Percentiles rank a stretch among this genome's conserved stretches.
Evolutionary conservation across 37 sponge, comb jelly and placozoan genomes (phyloP).

Genomic region (Tethya wilhelma): DNA sequence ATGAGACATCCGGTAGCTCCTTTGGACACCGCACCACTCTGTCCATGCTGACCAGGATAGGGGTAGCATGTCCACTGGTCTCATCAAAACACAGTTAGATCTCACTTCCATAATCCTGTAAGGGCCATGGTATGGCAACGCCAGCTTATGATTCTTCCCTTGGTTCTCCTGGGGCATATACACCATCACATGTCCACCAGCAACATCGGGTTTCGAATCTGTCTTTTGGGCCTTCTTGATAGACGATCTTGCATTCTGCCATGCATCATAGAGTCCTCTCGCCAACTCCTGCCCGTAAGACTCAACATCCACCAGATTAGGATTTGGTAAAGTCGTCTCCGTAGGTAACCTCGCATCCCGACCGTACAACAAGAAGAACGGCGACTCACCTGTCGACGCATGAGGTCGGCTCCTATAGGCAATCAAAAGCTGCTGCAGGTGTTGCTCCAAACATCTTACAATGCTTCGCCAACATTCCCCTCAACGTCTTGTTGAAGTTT

Average conservation of each 20-base stretch:
- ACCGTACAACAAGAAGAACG: too few relatives aligned
- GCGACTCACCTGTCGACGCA: slow-evolving; percentile 12
- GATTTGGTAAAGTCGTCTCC: too few relatives aligned
- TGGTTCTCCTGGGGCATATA: slow-evolving; percentile 2
- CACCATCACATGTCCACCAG: too few relatives aligned
- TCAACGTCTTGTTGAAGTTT: too few relatives aligned
- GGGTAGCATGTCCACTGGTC: not conserved
- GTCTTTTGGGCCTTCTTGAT: slow-evolving; percentile 23
- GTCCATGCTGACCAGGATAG: slow-evolving; percentile 20
- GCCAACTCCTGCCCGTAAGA: slow-evolving; percentile 7
- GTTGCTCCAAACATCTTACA: not conserved
- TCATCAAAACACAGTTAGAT: not conserved
- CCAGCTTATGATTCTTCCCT: slow-evolving; percentile 1
- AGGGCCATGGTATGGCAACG: slow-evolving; percentile 24
- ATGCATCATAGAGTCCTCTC: not conserved
- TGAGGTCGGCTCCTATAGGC: slow-evolving; percentile 4
- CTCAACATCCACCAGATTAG: too few relatives aligned
- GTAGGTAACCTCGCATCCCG: too few relatives aligned
- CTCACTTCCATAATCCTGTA: slow-evolving; percentile 9
- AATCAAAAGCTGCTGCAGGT: not conserved
- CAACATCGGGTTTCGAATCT: not conserved
- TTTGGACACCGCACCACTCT: slow-evolving; percentile 3
- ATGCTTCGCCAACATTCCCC: too few relatives aligned
- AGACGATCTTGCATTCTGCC: slow-evolving; percentile 3
- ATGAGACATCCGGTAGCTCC: not conserved